Percentiles rank a stretch among this genome's conserved stretches.
Evolutionary conservation across 2,888 invertebrate genomes (phyloP).

Genomic region (Dolichopus griseipennis): DNA sequence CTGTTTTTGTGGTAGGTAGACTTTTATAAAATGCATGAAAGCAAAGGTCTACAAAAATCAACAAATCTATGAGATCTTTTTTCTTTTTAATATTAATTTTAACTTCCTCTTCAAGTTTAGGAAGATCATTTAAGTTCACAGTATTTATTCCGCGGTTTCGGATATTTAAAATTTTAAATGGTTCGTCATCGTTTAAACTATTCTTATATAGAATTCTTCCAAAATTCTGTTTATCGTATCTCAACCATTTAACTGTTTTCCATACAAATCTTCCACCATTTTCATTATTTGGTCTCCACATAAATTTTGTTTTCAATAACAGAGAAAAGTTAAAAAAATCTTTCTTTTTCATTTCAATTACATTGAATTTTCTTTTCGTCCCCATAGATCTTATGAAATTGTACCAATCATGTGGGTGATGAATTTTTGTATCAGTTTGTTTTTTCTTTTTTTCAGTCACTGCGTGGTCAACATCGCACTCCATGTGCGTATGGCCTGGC

Average conservation of each 20-base stretch:
- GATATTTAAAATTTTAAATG: slow-evolving; percentile 8
- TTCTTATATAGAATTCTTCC: slow-evolving; percentile 54
- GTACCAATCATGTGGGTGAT: no score
- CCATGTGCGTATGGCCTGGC: not conserved
- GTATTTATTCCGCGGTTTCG: not conserved
- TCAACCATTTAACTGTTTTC: slow-evolving; percentile 5
- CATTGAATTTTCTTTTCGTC: no score
- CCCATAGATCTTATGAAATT: not conserved
- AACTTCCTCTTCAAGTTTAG: not conserved
- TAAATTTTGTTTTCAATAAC: no score
- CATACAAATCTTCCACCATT: not conserved
- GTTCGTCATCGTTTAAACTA: slow-evolving; percentile 8
- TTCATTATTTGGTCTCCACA: not conserved
- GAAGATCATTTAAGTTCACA: not conserved
- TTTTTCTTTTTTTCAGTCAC: not conserved
- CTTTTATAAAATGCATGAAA: slow-evolving; percentile 2
- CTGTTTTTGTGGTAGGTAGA: not conserved
- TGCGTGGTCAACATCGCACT: not conserved
- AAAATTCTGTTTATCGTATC: not conserved
- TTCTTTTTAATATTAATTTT: slow-evolving; percentile 10
- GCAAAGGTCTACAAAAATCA: slow-evolving; percentile 10
- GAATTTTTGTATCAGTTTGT: no score
- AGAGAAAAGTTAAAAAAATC: no score
- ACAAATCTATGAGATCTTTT: not conserved
- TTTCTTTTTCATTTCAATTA: no score